These are phyloP conservation scores for Triplophysa dalaica DNA, from an alignment of 2,113 vertebrate genomes.

Conservation along the genomic window DNA sequence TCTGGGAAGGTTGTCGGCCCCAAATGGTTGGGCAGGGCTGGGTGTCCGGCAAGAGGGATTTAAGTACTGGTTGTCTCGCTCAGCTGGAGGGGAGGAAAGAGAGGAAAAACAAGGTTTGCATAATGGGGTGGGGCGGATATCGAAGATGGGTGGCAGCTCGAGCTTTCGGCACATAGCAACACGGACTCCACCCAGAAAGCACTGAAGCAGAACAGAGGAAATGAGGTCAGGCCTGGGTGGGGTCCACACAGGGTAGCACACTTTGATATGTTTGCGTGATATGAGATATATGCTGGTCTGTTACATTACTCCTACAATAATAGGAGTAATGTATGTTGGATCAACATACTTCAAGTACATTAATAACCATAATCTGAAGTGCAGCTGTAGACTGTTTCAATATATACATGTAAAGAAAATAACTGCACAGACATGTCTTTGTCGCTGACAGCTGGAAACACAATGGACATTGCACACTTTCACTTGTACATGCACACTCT, in stretches of 20 bases:
- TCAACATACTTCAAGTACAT: background rate
- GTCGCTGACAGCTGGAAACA: slow-evolving; percentile 24
- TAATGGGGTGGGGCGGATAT: slow-evolving; percentile 68
- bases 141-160: slow-evolving; percentile 67
- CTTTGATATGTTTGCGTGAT: slow-evolving; percentile 19
- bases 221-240: slow-evolving; percentile 61
- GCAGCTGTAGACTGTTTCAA: background rate
- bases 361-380: background rate
- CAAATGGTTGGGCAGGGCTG: slow-evolving; percentile 61
- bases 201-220: slow-evolving; percentile 58
- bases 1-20: slow-evolving; percentile 57
- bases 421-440: background rate
- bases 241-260: slow-evolving; percentile 56
- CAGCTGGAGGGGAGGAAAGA: slow-evolving; percentile 53
- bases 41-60: slow-evolving; percentile 58
- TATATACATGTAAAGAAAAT: background rate
- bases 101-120: slow-evolving; percentile 65
- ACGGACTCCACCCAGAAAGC: slow-evolving; percentile 56
- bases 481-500: slow-evolving; percentile 30
- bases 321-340: background rate
- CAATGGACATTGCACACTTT: slow-evolving; percentile 16
- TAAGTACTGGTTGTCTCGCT: slow-evolving; percentile 57
- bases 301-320: background rate
- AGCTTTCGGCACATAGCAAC: slow-evolving; percentile 59
- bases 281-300: background rate